Evolutionary conservation across 2,888 invertebrate genomes (phyloP).

Genomic region (Sarcophaga variegata): DNA sequence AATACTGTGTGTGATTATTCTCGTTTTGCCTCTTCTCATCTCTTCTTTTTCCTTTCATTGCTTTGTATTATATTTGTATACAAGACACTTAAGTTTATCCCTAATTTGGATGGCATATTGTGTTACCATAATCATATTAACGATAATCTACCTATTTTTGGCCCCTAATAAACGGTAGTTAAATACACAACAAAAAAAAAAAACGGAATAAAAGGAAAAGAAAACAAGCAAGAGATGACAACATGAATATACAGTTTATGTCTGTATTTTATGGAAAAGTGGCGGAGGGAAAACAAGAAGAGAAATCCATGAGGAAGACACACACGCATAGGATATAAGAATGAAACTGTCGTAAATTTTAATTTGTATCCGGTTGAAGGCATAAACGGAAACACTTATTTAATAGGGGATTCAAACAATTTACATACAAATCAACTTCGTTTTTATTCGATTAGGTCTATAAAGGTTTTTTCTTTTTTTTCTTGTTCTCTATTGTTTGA

Average conservation of each 20-base stretch:
- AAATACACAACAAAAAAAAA: slow-evolving; percentile 27
- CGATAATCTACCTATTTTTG: slow-evolving; percentile 63
- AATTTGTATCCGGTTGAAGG: slow-evolving; percentile 58
- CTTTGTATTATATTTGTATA: background rate
- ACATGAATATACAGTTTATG: slow-evolving; percentile 6
- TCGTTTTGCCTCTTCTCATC: background rate
- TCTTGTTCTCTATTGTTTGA: slow-evolving; percentile 32
- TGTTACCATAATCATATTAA: slow-evolving; percentile 57
- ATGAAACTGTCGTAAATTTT: slow-evolving; percentile 40
- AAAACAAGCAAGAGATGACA: slow-evolving; percentile 31
- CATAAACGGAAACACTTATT: slow-evolving; percentile 48
- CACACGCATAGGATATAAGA: background rate
- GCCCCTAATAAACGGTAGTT: slow-evolving; percentile 55
- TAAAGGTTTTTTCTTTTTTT: background rate
- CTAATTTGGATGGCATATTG: slow-evolving; percentile 42
- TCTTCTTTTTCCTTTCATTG: background rate
- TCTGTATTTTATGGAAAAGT: slow-evolving; percentile 10
- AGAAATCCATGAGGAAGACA: slow-evolving; percentile 24
- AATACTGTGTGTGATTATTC: too few relatives aligned
- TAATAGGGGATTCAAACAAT: slow-evolving; percentile 30
- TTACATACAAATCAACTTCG: slow-evolving; percentile 63
- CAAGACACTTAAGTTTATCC: slow-evolving; percentile 44
- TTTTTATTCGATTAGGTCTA: slow-evolving; percentile 28
- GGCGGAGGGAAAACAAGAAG: background rate
- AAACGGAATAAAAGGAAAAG: too few relatives aligned